Conservation (phyloP, 2,888 invertebrate genomes). For the Ennomos erosarius region DNA sequence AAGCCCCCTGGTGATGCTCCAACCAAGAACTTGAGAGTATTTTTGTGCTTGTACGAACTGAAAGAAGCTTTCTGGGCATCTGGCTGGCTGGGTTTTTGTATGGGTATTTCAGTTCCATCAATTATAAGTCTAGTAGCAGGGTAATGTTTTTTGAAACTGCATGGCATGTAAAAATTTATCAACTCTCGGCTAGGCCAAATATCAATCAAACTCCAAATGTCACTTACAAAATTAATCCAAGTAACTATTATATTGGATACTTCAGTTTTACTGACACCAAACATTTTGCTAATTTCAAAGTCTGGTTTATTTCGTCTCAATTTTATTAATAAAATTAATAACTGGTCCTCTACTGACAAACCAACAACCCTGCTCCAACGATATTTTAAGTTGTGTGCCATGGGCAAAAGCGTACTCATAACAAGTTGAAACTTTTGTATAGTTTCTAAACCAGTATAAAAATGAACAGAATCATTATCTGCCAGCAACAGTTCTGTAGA, state of each 20-base stretch:
- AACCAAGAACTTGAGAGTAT: slow-evolving; percentile 29
- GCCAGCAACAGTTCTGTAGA: too few species aligned
- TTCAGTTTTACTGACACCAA: not conserved
- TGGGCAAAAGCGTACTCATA: not conserved
- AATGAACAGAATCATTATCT: not conserved
- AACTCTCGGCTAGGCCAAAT: not conserved
- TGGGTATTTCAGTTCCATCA: slow-evolving; percentile 14
- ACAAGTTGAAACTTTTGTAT: not conserved
- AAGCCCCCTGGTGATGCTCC: slow-evolving; percentile 31
- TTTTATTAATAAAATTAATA: slow-evolving; percentile 1
- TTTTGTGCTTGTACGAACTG: slow-evolving; percentile 28
- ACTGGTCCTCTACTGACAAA: not conserved
- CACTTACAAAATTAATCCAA: not conserved
- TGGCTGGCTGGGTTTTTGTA: slow-evolving; percentile 22
- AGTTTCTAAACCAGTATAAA: slow-evolving; percentile 2
- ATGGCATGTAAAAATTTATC: not conserved
- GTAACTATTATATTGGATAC: not conserved
- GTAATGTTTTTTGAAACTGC: not conserved
- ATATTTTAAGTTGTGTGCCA: not conserved
- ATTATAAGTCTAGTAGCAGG: not conserved
- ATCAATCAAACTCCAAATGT: not conserved
- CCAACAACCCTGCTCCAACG: not conserved
- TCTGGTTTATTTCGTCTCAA: not conserved
- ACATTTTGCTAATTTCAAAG: not conserved
- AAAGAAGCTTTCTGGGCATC: slow-evolving; percentile 26